Base-by-base conservation (phyloP, 2,888 invertebrate genomes). In the Bombylius discolor region DNA sequence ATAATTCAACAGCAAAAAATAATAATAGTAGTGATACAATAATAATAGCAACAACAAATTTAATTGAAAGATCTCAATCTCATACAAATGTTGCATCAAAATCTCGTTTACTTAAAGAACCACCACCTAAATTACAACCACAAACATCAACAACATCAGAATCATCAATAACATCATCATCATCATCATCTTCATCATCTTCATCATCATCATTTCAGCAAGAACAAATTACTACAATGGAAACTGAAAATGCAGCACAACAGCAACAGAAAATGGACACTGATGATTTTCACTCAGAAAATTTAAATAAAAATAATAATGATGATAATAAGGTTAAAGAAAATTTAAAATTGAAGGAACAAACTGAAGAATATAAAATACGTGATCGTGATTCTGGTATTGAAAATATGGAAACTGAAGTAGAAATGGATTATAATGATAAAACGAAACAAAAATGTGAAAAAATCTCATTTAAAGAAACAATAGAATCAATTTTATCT, bases 341-440 rank as follows among this genome's bases (percentile, higher is more conserved):
- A 23, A 23, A 23, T 23, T 11, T 42, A 42, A 42, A 42, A 11
- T 11, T 4, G 11, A 7, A 8, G 54, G 5, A 56, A 55, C 61
- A 61, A 71, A 66, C 53, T 53, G 45, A 48, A 47, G 52, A 54
- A 49, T 53, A 55, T 12, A 56, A 55, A 55, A 52, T 32, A 44
- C 53, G 54, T 51, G 84, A 84, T 68, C 81, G 82, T 44, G 85
- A 85, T 70, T 84, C 84, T 8, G 84, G 84, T 31, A 83, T 85
- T 65, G 87, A 87, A 70, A 84, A 82, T 64, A 87, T 87, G 86
- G 87, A 87, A 71, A 78, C 73, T 58, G 67, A 67, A 60, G 64
- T 44, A 31, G 32, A 44, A 13, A 39, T 34, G 12, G 9, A 51
- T 33, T 55, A 32, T 23, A 36, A 44, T 51, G 53, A 53, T 34